A percentile compares a stretch with the other conserved stretches of the same genome.
These are phyloP conservation scores for Leptopilina myrica DNA, from an alignment of 2,888 invertebrate species.

Conservation along the genomic window DNA sequence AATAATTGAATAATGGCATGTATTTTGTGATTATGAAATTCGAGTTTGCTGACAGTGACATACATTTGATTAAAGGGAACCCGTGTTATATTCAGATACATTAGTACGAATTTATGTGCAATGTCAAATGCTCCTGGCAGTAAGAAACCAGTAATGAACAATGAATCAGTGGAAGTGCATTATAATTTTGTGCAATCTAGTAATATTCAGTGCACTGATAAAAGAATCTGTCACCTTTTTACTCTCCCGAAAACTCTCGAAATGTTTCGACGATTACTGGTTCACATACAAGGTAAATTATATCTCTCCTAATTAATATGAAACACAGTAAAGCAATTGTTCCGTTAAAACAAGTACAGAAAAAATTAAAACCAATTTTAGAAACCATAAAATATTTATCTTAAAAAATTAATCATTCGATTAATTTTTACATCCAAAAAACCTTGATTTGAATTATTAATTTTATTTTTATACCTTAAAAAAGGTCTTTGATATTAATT, in stretches of 20 bases:
- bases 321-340: too few species aligned
- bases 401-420: too few species aligned
- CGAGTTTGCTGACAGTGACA: conserved; percentile 24
- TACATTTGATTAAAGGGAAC: not conserved
- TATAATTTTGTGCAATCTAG: conserved; percentile 20
- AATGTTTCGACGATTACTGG: conserved; percentile 70
- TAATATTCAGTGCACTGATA: not conserved
- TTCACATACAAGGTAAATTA: conserved; percentile 69
- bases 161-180: conserved; percentile 36
- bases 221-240: not conserved
- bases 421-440: too few species aligned
- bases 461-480: too few species aligned
- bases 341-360: too few species aligned
- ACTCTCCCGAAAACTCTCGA: conserved; percentile 62
- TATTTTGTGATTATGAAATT: conserved; percentile 29
- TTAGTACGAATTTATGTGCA: conserved; percentile 5
- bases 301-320: not conserved
- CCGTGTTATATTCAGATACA: not conserved
- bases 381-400: too few species aligned
- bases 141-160: not conserved
- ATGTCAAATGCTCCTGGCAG: conserved; percentile 24
- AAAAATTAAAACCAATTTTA: too few species aligned
- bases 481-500: too few species aligned
- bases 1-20: conserved; percentile 8
- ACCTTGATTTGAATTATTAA: too few species aligned